A percentile compares a stretch with the other conserved stretches of the same genome.
Conservation (phyloP, 2,888 invertebrate genomes). For the Ectemnius cavifrons region DNA sequence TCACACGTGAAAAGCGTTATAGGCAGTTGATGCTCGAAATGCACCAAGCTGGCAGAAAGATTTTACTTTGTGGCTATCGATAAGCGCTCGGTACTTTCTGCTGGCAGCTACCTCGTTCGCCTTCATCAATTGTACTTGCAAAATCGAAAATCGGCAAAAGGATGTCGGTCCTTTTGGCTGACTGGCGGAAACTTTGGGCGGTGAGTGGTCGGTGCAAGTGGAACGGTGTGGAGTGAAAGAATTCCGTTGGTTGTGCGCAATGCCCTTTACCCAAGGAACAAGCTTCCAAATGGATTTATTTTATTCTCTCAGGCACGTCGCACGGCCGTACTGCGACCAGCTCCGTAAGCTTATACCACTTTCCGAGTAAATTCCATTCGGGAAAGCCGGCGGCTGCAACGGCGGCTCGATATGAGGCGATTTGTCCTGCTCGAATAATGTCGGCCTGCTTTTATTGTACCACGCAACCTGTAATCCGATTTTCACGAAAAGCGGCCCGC, state of each 20-base stretch:
- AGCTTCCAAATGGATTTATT: conserved; percentile 6
- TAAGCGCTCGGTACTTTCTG: too few species aligned
- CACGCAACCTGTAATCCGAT: too few species aligned
- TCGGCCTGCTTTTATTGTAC: neutral
- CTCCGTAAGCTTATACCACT: neutral
- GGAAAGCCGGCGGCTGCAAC: too few species aligned
- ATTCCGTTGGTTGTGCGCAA: neutral
- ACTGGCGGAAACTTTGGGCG: neutral
- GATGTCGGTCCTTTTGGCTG: neutral
- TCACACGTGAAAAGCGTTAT: too few species aligned
- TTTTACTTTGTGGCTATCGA: too few species aligned
- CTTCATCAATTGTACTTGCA: neutral
- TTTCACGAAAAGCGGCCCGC: too few species aligned
- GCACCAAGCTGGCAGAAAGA: too few species aligned
- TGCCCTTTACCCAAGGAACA: neutral
- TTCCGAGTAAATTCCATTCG: conserved; percentile 10
- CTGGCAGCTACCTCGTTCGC: too few species aligned
- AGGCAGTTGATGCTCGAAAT: too few species aligned
- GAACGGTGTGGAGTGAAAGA: neutral
- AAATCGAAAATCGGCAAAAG: neutral
- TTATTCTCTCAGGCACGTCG: neutral
- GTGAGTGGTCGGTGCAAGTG: neutral
- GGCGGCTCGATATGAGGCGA: conserved; percentile 2
- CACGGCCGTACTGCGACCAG: neutral
- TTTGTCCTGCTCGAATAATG: neutral